A percentile compares a stretch with the other conserved stretches of the same genome.
phyloP scores from a whole-genome alignment of 1,140 invertebrate species.

The Globodera rostochiensis region DNA sequence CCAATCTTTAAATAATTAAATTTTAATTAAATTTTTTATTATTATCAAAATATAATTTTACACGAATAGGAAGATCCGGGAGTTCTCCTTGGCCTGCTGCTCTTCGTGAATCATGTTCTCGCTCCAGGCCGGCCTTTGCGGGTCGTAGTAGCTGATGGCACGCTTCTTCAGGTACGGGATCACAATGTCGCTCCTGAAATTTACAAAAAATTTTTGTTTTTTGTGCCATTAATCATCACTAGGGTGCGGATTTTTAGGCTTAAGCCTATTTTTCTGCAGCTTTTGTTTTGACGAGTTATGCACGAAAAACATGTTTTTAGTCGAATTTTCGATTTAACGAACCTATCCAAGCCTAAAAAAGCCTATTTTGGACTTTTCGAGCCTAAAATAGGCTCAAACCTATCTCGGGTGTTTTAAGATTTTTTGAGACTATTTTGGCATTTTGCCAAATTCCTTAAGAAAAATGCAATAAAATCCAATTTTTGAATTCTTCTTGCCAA shows the following conservation, averaged over 20 bases:
- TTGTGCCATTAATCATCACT: neutral
- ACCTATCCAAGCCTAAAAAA: too few species aligned
- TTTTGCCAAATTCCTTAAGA: too few species aligned
- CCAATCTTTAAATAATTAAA: neutral
- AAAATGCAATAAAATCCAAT: too few species aligned
- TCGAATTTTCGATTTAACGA: too few species aligned
- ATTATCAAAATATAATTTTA: neutral
- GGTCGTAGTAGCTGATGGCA: conserved; percentile 62
- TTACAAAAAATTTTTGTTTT: neutral
- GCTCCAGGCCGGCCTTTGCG: conserved; percentile 57
- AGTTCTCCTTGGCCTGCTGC: conserved; percentile 59
- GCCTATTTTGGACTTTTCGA: too few species aligned
- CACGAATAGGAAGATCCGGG: conserved; percentile 61
- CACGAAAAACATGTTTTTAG: too few species aligned
- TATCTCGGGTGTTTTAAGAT: too few species aligned
- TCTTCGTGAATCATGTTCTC: conserved; percentile 65
- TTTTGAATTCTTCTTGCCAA: too few species aligned
- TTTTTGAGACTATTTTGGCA: too few species aligned
- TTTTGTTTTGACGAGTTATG: too few species aligned
- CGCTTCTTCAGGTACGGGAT: conserved; percentile 65
- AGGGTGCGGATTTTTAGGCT: neutral
- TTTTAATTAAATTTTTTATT: neutral
- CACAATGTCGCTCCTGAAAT: conserved; percentile 56
- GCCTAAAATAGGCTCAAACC: too few species aligned
- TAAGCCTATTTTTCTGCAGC: neutral